phyloP scores from a whole-genome alignment of 2,888 invertebrate genomes.

The Drosophila peninsularis region DNA sequence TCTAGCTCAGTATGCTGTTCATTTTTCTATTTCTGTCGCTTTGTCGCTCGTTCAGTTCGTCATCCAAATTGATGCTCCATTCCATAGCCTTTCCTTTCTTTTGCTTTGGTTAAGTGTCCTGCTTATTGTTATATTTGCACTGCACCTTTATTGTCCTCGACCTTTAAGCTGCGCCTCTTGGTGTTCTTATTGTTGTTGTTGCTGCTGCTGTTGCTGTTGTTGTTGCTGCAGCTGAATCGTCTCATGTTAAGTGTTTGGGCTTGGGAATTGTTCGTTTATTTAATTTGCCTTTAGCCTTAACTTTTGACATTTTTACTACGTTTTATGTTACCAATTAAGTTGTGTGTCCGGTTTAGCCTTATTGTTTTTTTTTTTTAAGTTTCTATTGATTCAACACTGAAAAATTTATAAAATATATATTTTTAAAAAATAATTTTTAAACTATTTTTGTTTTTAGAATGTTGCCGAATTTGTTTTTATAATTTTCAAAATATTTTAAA shows the following conservation, averaged over 20 bases:
- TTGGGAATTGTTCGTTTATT: constrained; percentile 34
- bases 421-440: neutral
- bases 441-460: neutral
- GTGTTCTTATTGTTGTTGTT: constrained; percentile 15
- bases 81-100: constrained; percentile 38
- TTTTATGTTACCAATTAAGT: constrained; percentile 9
- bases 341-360: neutral
- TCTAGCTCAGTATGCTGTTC: constrained; percentile 33
- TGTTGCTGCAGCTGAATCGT: constrained; percentile 40
- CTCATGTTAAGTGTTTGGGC: constrained; percentile 58
- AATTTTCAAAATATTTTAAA: neutral
- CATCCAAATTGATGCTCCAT: constrained; percentile 67
- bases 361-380: constrained; percentile 2
- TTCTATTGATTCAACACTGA: constrained; percentile 21
- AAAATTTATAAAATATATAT: constrained; percentile 11
- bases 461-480: neutral
- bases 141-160: constrained; percentile 48
- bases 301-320: constrained; percentile 50
- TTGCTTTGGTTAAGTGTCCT: constrained; percentile 14
- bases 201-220: constrained; percentile 21
- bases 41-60: constrained; percentile 35
- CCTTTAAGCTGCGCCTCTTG: constrained; percentile 38
- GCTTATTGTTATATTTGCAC: constrained; percentile 34
- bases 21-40: constrained; percentile 12
- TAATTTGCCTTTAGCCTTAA: constrained; percentile 44